phyloP scores from a whole-genome alignment of 2,797 vertebrate species.

The Peromyscus aztecus region DNA sequence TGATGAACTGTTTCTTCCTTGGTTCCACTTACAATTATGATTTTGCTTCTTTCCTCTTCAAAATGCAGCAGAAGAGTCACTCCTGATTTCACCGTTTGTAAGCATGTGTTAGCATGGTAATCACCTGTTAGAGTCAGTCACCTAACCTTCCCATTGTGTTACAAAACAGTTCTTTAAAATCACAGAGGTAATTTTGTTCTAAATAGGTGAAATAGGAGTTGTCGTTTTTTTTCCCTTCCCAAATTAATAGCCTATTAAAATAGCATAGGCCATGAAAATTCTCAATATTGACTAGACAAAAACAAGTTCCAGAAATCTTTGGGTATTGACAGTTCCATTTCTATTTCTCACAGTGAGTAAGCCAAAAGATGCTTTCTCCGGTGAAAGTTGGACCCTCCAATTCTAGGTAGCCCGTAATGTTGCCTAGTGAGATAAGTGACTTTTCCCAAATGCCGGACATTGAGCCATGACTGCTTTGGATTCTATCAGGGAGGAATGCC shows the following conservation, averaged over 20 bases:
- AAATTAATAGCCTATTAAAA: slow-evolving; percentile 54
- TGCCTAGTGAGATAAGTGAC: background rate
- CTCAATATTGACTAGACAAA: background rate
- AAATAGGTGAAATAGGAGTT: background rate
- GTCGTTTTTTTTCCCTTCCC: background rate
- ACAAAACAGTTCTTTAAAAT: slow-evolving; percentile 47
- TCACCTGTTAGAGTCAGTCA: slow-evolving; percentile 8
- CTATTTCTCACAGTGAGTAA: background rate
- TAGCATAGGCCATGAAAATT: background rate
- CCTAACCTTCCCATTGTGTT: background rate
- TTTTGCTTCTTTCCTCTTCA: background rate
- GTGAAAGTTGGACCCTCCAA: background rate
- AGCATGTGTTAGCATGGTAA: background rate
- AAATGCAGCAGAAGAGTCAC: background rate
- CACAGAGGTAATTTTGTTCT: background rate
- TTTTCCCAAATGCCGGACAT: background rate
- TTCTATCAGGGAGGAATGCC: background rate
- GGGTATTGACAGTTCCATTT: background rate
- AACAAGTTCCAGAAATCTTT: slow-evolving; percentile 1
- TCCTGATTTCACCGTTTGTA: background rate
- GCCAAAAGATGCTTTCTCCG: background rate
- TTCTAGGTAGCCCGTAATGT: background rate
- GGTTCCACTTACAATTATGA: background rate
- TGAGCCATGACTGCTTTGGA: background rate
- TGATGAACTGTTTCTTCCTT: background rate